Evolutionary conservation across 2,113 vertebrate species (phyloP).

Genomic region (Petrocephalus microphthalmus): DNA sequence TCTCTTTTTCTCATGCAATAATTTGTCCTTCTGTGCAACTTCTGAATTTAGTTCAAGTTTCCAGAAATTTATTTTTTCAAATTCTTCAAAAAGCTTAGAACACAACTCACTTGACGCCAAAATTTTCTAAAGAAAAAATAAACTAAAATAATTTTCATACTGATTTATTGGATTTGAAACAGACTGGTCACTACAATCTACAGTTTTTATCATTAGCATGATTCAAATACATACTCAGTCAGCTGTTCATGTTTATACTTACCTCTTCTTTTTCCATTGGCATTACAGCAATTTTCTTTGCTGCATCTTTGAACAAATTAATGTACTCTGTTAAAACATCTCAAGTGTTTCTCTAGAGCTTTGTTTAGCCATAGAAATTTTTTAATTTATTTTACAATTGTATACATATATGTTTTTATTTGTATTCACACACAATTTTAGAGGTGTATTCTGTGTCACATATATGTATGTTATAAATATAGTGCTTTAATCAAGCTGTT

Average conservation of each 20-base stretch:
- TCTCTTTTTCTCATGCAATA: constrained; percentile 76
- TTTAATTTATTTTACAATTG: neutral
- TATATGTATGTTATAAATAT: neutral
- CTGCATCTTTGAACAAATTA: constrained; percentile 38
- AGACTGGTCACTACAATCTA: neutral
- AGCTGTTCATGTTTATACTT: neutral
- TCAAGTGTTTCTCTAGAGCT: neutral
- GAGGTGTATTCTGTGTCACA: neutral
- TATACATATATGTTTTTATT: neutral
- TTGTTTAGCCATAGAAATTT: neutral
- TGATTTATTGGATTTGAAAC: neutral
- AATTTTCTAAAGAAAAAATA: constrained; percentile 58
- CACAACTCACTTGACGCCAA: constrained; percentile 68
- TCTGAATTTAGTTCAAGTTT: constrained; percentile 73
- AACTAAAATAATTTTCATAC: constrained; percentile 3
- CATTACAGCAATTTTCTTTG: constrained; percentile 53
- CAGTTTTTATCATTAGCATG: neutral
- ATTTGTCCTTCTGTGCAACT: constrained; percentile 72
- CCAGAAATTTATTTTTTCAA: constrained; percentile 86
- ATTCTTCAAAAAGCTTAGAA: constrained; percentile 82
- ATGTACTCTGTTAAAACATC: neutral
- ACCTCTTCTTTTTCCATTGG: constrained; percentile 58
- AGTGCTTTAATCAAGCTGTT: neutral
- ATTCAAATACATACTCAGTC: neutral
- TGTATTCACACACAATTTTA: neutral